phyloP scores from a whole-genome alignment of 2,113 vertebrate species.

The Cervus canadensis region DNA sequence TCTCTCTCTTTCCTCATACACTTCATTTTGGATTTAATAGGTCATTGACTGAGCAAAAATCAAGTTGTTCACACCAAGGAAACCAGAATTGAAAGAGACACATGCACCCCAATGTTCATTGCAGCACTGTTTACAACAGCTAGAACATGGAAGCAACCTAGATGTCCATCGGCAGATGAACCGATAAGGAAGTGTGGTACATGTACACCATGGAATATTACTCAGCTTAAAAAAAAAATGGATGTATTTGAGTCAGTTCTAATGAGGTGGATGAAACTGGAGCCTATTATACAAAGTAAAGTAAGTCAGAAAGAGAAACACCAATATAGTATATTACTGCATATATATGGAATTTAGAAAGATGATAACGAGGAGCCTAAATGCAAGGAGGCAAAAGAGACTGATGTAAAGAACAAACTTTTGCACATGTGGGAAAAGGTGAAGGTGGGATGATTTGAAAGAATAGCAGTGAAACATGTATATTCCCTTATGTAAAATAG shows the following conservation, averaged over 20 bases:
- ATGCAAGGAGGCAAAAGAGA: background rate
- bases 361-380: background rate
- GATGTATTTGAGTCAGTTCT: background rate
- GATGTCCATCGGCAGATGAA: background rate
- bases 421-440: background rate
- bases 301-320: background rate
- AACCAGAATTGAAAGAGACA: background rate
- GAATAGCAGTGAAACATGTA: background rate
- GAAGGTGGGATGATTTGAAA: background rate
- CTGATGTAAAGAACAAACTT: background rate
- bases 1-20: background rate
- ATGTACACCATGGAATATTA: background rate
- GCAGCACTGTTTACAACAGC: background rate
- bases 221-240: background rate
- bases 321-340: background rate
- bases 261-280: background rate
- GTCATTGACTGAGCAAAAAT: background rate
- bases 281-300: background rate
- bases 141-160: background rate
- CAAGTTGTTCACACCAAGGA: background rate
- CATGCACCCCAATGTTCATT: rapidly evolving
- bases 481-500: background rate
- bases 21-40: background rate
- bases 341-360: background rate
- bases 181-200: background rate